Evolutionary conservation across 37 sponge, comb jelly and placozoan species (phyloP).

Genomic region (Diacarnus erythraeanus): DNA sequence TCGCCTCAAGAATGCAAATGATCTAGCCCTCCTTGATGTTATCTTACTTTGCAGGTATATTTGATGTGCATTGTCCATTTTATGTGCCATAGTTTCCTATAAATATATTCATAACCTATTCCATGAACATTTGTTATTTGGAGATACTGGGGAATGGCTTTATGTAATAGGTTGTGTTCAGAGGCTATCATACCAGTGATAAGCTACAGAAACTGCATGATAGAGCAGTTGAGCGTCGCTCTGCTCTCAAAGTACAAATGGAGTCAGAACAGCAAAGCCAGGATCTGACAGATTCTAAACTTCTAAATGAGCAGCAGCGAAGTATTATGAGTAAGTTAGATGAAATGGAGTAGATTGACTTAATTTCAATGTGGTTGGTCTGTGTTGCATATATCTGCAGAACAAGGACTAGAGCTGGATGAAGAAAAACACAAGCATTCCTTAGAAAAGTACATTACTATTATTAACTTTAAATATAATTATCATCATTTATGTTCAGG

Average conservation of each 20-base stretch:
- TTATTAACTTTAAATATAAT: not conserved
- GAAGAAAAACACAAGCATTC: constrained; percentile 39
- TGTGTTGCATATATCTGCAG: constrained; percentile 16
- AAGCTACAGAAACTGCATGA: constrained; percentile 73
- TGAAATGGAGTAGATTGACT: not conserved
- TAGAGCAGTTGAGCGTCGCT: constrained; percentile 61
- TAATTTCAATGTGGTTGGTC: not conserved
- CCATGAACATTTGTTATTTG: too few species aligned
- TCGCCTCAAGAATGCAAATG: too few species aligned
- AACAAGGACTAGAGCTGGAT: constrained; percentile 70
- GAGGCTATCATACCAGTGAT: constrained; percentile 81
- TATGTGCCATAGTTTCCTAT: too few species aligned
- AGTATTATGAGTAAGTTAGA: constrained; percentile 41
- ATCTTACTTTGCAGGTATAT: too few species aligned
- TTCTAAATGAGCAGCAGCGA: constrained; percentile 66
- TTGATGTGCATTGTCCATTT: too few species aligned
- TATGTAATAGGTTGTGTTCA: constrained; percentile 34
- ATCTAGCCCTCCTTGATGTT: too few species aligned
- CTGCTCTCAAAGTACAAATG: constrained; percentile 69
- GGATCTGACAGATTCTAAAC: constrained; percentile 80
- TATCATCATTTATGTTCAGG: constrained; percentile 3
- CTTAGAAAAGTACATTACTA: constrained; percentile 52
- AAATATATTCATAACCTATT: too few species aligned
- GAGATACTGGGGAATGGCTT: too few species aligned
- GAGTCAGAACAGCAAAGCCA: constrained; percentile 74